Evolutionary conservation across 2,113 vertebrate genomes (phyloP), one percentile per base, ranked within the genome.

Genomic region (Podiceps cristatus): DNA sequence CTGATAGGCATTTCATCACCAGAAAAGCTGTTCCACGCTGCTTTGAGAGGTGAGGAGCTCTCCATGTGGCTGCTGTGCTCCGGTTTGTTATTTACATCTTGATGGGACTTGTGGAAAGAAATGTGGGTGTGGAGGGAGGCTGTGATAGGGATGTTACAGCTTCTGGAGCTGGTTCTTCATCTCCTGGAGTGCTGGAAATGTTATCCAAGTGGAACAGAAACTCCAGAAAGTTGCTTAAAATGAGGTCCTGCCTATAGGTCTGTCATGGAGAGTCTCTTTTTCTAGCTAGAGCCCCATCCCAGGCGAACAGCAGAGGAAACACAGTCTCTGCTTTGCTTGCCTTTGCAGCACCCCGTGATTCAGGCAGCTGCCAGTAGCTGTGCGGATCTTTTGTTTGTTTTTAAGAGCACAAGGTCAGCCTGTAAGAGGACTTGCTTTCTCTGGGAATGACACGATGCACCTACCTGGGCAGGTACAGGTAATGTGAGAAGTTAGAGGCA

Each of bases 41-140:
- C 58, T 86, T n/a, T 24, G 59, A 33, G 75, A 55, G 24, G 7
- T 60, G 44, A 16, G 33, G 63, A 93, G 18, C 25, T 60, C 33
- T 59, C 50, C 67, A 63, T 0, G 0, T 79, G 58, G 53, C 74
- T 0, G 3, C 62, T 40, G 40, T 0, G 0, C 33, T 56, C 10
- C 2, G 2, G 8, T 59, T 76, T 68, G 28, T 69, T 69, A 31
- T 58, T 86, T 52, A 73, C 17, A 35, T 35, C 37, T 28, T 18
- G 45, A 60, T 60, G 33, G 13, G 28, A 58, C 35, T 60, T 0
- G 0, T 63, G 33, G 40, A 82, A 75, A 77, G 35, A 50, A 66
- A 58, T 4, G 5, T 37, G 50, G 25, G 18, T 37, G 62, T 78
- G 56, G 22, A 81, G n/a, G 25, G 56, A 87, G n/a, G 64, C 11